Evolutionary conservation across 2,797 vertebrate species (phyloP).

Genomic region (Silurus lanzhouensis): DNA sequence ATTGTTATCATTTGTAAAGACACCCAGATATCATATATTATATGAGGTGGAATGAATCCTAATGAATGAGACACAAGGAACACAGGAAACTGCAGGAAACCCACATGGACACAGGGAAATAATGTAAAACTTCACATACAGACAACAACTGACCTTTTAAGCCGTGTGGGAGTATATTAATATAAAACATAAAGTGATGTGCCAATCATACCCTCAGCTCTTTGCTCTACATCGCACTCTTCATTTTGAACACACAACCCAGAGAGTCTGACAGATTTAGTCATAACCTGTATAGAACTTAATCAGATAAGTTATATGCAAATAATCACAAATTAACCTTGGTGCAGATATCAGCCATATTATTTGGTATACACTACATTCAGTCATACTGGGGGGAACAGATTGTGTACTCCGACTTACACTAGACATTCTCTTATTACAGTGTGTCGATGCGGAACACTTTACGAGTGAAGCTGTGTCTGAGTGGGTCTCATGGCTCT

Average conservation of each 20-base stretch:
- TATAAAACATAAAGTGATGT: not conserved
- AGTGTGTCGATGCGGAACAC: not conserved
- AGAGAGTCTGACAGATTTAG: not conserved
- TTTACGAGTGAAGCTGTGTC: conserved; percentile 2
- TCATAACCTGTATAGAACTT: conserved; percentile 18
- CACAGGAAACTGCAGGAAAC: not conserved
- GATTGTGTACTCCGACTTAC: not conserved
- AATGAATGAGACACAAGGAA: not conserved
- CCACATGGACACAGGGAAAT: not conserved
- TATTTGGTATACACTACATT: not conserved
- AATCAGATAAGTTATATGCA: conserved; percentile 5
- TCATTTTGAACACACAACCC: conserved; percentile 9
- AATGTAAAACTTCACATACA: not conserved
- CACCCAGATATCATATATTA: not conserved
- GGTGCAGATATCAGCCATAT: not conserved
- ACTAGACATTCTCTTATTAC: not conserved
- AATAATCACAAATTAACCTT: conserved; percentile 15
- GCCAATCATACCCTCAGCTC: not conserved
- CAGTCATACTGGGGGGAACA: not conserved
- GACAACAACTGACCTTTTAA: not conserved
- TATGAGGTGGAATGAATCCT: not conserved
- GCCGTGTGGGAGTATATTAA: not conserved
- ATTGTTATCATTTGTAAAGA: not conserved
- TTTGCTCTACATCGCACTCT: conserved; percentile 9
- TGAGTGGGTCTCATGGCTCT: conserved; percentile 19